These are phyloP conservation scores for Rutpela maculata DNA, from an alignment of 2,888 invertebrate genomes.

Conservation along the genomic window DNA sequence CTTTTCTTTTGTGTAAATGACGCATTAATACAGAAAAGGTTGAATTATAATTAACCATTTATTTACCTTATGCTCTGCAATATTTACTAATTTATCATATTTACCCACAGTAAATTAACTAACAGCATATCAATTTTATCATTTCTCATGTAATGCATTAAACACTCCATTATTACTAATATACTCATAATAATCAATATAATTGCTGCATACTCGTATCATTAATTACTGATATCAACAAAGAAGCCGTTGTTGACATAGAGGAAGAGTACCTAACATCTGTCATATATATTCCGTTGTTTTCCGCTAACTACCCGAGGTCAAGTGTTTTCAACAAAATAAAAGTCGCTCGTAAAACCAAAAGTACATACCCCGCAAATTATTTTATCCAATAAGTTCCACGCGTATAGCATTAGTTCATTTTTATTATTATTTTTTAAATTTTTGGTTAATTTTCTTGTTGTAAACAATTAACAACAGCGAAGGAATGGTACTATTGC, in stretches of 20 bases:
- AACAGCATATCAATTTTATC: not conserved
- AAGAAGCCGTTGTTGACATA: not conserved
- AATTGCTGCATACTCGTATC: not conserved
- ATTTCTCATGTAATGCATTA: not conserved
- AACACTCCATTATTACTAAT: not conserved
- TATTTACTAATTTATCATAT: not conserved
- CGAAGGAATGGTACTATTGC: too few relatives aligned
- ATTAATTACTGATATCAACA: slow-evolving; percentile 6
- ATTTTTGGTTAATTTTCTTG: too few relatives aligned
- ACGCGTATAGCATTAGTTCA: too few relatives aligned
- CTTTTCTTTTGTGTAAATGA: too few relatives aligned
- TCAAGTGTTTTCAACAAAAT: not conserved
- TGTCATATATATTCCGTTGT: not conserved
- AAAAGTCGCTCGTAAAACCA: too few relatives aligned
- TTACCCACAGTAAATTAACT: slow-evolving; percentile 1
- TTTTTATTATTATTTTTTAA: too few relatives aligned
- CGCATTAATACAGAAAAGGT: too few relatives aligned
- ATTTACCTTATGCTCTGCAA: not conserved
- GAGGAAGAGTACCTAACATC: not conserved
- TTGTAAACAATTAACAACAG: too few relatives aligned
- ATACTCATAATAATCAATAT: not conserved
- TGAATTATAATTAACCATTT: not conserved
- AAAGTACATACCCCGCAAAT: too few relatives aligned
- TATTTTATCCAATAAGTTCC: too few relatives aligned
- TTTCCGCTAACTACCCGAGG: not conserved